Percentiles rank a stretch among this genome's conserved stretches.
These are phyloP conservation scores for Cinclus mexicanus DNA, from an alignment of 2,113 vertebrate genomes.

Conservation along the genomic window DNA sequence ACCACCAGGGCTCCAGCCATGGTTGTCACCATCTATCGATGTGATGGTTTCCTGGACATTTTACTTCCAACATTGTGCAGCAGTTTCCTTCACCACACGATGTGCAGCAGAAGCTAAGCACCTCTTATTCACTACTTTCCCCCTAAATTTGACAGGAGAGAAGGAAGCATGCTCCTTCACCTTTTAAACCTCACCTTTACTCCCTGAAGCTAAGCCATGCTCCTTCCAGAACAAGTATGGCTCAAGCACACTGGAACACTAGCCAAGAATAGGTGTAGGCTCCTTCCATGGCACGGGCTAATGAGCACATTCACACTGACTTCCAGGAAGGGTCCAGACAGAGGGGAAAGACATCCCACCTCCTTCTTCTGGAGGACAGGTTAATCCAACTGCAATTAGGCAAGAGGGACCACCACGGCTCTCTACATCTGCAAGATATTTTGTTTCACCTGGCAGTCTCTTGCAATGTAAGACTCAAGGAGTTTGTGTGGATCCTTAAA, in stretches of 20 bases:
- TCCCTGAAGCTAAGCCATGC: background rate
- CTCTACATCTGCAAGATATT: background rate
- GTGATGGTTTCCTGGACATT: background rate
- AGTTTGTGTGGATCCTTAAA: background rate
- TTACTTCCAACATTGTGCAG: background rate
- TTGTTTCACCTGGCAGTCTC: background rate
- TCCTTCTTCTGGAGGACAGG: background rate
- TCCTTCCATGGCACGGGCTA: background rate
- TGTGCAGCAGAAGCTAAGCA: background rate
- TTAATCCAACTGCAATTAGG: background rate
- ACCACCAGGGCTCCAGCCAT: background rate
- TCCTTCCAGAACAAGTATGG: background rate
- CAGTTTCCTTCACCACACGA: background rate
- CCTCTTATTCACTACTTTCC: background rate
- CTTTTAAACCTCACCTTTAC: background rate
- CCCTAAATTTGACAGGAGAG: background rate
- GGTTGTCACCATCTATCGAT: background rate
- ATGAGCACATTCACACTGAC: background rate
- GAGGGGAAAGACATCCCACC: background rate
- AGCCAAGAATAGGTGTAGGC: background rate
- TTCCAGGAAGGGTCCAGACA: background rate
- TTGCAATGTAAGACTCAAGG: background rate
- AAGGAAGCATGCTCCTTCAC: background rate
- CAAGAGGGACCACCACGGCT: background rate
- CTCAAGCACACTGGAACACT: background rate